Evolutionary conservation across 2,797 vertebrate species (phyloP).

Genomic region (Poeciliopsis turneri): DNA sequence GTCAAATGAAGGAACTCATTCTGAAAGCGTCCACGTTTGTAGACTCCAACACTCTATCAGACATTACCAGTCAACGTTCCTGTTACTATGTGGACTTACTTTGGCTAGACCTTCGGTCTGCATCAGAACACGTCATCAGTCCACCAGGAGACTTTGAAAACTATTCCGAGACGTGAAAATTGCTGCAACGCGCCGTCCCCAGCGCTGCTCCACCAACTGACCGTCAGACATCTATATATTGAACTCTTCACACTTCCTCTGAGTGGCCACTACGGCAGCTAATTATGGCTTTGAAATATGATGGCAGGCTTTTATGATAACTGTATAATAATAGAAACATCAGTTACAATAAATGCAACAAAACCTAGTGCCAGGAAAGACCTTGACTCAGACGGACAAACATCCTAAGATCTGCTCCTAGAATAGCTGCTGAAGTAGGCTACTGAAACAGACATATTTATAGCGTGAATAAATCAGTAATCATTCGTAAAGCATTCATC

Average conservation of each 20-base stretch:
- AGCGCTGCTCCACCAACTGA: not conserved
- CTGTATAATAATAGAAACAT: not conserved
- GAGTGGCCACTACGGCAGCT: not conserved
- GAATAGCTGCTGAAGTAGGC: not conserved
- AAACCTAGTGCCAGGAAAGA: constrained; percentile 15
- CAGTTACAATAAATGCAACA: not conserved
- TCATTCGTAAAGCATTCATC: not conserved
- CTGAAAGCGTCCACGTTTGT: not conserved
- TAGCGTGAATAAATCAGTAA: constrained; percentile 16
- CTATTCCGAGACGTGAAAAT: not conserved
- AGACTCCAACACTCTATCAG: not conserved
- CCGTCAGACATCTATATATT: not conserved
- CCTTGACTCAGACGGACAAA: constrained; percentile 30
- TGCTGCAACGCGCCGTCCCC: too few species aligned
- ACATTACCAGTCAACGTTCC: not conserved
- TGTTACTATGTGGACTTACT: not conserved
- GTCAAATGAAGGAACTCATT: not conserved
- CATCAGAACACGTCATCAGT: not conserved
- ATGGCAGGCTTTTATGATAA: not conserved
- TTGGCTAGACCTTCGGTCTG: not conserved
- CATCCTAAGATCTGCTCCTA: not conserved
- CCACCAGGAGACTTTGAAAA: not conserved
- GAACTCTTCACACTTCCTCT: not conserved
- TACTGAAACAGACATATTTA: constrained; percentile 1
- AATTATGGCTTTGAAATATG: not conserved